Evolutionary conservation across 2,888 invertebrate species (phyloP).

Genomic region (Mellilla xanthometata): DNA sequence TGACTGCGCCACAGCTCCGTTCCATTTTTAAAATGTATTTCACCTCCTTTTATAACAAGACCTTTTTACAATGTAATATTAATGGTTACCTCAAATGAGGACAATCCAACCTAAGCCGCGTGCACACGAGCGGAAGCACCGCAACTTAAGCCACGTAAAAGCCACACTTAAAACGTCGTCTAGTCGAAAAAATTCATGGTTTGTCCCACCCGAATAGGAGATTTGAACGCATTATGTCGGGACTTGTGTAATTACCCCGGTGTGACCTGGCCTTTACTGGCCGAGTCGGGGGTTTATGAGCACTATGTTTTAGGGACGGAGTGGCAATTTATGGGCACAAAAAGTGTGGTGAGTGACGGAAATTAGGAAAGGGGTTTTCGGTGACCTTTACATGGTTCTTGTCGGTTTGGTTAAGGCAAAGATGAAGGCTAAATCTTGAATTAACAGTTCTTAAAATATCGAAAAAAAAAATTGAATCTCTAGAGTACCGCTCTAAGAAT

Average conservation of each 20-base stretch:
- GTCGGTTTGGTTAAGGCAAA: no score
- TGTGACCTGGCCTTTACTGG: background rate
- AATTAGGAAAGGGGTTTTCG: no score
- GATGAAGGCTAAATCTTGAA: no score
- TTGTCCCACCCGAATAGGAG: constrained; percentile 36
- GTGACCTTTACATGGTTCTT: no score
- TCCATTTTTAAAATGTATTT: constrained; percentile 10
- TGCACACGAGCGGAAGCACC: constrained; percentile 20
- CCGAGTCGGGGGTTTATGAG: no score
- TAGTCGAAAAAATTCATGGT: constrained; percentile 37
- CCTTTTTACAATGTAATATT: constrained; percentile 23
- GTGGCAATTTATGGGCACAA: no score
- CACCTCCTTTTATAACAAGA: constrained; percentile 11
- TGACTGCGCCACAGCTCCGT: background rate
- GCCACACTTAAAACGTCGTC: constrained; percentile 24
- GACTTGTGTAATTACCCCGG: constrained; percentile 39
- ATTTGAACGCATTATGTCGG: constrained; percentile 40
- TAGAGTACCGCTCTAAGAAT: no score
- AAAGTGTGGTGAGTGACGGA: no score
- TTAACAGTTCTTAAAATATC: no score
- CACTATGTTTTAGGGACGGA: no score
- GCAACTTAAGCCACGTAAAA: constrained; percentile 23
- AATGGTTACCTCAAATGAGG: constrained; percentile 19
- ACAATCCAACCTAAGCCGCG: constrained; percentile 17
- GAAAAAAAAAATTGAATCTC: no score